Evolutionary conservation across 2,797 vertebrate species (phyloP).

Genomic region (Limosa lapponica): DNA sequence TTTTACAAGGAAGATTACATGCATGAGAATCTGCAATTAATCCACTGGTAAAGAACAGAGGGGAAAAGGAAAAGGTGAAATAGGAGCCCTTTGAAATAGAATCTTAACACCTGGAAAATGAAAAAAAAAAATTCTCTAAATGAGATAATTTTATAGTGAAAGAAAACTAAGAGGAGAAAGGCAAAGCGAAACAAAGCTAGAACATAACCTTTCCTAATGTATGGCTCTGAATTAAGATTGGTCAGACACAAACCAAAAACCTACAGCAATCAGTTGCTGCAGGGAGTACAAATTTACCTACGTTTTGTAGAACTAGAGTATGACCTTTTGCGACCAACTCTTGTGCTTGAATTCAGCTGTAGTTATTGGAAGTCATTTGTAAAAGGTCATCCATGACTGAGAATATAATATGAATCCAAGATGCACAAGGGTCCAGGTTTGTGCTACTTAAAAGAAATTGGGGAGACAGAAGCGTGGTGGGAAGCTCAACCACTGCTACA

Average conservation of each 20-base stretch:
- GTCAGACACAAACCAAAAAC: constrained; percentile 49
- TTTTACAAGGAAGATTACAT: background rate
- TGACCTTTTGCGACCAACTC: constrained; percentile 72
- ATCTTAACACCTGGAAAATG: background rate
- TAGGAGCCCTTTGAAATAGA: background rate
- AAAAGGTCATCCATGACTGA: constrained; percentile 75
- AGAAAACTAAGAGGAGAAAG: background rate
- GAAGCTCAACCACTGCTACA: background rate
- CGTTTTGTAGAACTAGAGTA: constrained; percentile 63
- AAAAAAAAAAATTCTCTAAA: background rate
- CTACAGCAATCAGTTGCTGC: constrained; percentile 50
- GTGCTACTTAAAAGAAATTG: background rate
- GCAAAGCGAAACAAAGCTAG: constrained; percentile 26
- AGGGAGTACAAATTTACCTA: constrained; percentile 63
- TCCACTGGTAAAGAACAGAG: background rate
- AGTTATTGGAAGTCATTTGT: constrained; percentile 77
- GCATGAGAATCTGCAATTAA: background rate
- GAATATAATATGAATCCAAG: constrained; percentile 56
- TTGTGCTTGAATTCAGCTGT: constrained; percentile 68
- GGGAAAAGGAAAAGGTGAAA: background rate
- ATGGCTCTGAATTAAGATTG: constrained; percentile 56
- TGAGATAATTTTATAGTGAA: background rate
- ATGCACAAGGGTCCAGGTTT: constrained; percentile 10
- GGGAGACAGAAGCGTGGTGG: background rate
- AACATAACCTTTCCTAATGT: constrained; percentile 54